Evolutionary conservation across 1,140 invertebrate species (phyloP), one percentile per base, ranked within the genome.

Genomic region (Meloidogyne hapla): DNA sequence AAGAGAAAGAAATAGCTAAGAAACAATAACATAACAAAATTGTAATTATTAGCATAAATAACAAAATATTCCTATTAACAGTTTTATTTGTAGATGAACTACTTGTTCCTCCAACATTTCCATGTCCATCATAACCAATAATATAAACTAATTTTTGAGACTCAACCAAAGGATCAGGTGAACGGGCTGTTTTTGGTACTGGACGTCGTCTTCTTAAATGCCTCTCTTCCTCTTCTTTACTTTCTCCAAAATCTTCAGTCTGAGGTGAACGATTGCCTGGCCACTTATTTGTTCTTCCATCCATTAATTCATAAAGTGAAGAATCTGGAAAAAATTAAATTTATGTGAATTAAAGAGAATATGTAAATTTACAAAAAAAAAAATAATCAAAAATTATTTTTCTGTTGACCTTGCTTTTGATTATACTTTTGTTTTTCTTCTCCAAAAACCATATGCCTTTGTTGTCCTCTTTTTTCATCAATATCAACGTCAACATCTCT

Each of bases 61-160:
- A n/a, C 4, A 56, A 56, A 56, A 56, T 56, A 21, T 18, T 5
- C 18, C 48, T 56, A 56, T 56, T 56, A 56, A 56, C 48, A n/a
- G 8, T 56, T 56, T n/a, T 56, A 56, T 56, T 56, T 1, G 1
- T 6, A n/a, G 6, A 56, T 56, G 48, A 56, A 56, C 48, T 56
- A 56, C n/a, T 56, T 56, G n/a, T 56, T n/a, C 23, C 62, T 18
- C 23, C 70, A 40, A 15, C 15, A 25, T 40, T 64, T 45, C 33
- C 63, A 33, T 74, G 18, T 56, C 48, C 73, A 25, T 64, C 62
- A 62, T 74, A 66, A 18, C 64, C 73, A n/a, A 74, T 66, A n/a
- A 74, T 48, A 45, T 66, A 66, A 61, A 66, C 38, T 42, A 74
- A 66, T 66, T 74, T 74, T 25, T 74, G 73, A 12, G 71, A 63